phyloP scores from a whole-genome alignment of 2,113 vertebrate species.

The Litocranius walleri region DNA sequence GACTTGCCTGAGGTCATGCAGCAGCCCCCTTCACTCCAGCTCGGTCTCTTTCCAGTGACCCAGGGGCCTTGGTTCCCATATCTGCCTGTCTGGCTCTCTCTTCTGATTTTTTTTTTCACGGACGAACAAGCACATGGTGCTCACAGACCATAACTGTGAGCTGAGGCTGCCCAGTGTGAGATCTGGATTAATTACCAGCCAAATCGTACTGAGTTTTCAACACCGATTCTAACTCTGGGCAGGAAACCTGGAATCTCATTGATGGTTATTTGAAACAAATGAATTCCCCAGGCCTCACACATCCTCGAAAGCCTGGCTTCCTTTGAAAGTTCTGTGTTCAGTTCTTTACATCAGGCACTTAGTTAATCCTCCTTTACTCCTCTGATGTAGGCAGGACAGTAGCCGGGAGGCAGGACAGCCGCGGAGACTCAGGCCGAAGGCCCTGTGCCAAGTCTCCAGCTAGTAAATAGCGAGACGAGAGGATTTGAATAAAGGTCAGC shows the following conservation, averaged over 20 bases:
- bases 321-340: not conserved
- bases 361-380: not conserved
- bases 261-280: conserved; percentile 72
- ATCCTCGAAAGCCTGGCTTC: conserved; percentile 70
- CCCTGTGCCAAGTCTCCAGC: not conserved
- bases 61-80: not conserved
- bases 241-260: conserved; percentile 63
- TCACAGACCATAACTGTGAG: conserved; percentile 24
- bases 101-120: not conserved
- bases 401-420: not conserved
- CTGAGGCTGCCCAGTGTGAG: conserved; percentile 53
- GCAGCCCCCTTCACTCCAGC: not conserved
- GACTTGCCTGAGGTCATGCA: not conserved
- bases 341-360: not conserved
- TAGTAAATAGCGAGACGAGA: not conserved
- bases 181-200: conserved; percentile 63
- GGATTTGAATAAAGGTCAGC: not conserved
- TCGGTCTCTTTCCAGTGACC: not conserved
- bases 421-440: not conserved
- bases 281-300: conserved; percentile 71
- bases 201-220: conserved; percentile 57
- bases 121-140: not conserved
- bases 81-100: conserved; percentile 47
- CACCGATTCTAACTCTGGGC: conserved; percentile 59
- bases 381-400: not conserved